Evolutionary conservation across 2,797 vertebrate genomes (phyloP), one percentile per base, ranked within the genome.

Genomic region (Microtus obscurus): DNA sequence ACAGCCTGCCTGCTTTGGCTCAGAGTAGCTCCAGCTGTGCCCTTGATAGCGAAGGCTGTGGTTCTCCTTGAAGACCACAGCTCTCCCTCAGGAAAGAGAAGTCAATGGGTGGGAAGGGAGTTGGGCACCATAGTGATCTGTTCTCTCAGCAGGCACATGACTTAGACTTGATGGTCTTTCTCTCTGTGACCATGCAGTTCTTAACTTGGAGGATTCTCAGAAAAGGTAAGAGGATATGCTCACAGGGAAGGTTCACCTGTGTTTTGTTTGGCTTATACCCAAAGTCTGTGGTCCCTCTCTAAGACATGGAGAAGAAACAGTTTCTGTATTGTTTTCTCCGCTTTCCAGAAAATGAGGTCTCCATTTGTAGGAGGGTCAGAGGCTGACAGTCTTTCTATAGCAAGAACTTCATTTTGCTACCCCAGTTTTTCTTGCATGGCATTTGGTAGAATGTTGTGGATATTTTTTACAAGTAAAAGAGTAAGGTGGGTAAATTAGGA

Each of bases 21-120:
- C 73, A 17, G 48, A 45, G 2, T 21, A 13, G 16, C 92, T 87
- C 89, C 92, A 85, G 92, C 96, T 96, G 86, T 87, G 92, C 88
- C 90, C 96, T 96, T 88, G 93, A 61, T 40, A 2, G 0, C 48
- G 34, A 71, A 59, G 74, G 43, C 74, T 31, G 37, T 48, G 40
- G 16, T 51, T 31, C 79, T 86, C 45, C 83, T 86, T 69, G 12
- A 69, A 51, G 83, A 86, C 65, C 43, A 0, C 1, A 1, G 34
- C 27, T 56, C 9, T 92, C 37, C 67, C 69, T 74, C 9, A 19
- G 43, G 29, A 51, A 61, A 82, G 77, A 87, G 25, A 89, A 83
- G 61, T 48, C 56, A 19, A 31, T 9, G 5, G 3, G 16, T 27
- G 12, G 63, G 45, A 5, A 8, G 16, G 13, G 27, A 1, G 63